Evolutionary conservation across 1,140 invertebrate genomes (phyloP), one percentile per base, ranked within the genome.

Genomic region (Drosophila sulfurigaster): DNA sequence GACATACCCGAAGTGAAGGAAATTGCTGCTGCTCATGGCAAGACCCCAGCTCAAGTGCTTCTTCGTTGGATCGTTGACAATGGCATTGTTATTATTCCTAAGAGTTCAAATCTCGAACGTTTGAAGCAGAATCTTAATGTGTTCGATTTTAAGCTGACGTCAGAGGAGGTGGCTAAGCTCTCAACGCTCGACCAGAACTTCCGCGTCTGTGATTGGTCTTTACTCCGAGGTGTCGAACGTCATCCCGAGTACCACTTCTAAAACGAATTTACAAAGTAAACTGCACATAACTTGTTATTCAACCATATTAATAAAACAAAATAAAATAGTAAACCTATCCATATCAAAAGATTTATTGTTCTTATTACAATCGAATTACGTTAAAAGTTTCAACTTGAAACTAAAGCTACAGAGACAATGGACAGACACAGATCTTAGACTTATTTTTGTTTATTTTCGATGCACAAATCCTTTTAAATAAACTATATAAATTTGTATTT

Each of bases 31-130:
- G 94, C 94, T 13, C 94, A 97, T 86, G 93, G 93, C 4, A 97
- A 96, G 92, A 95, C 95, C 0, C 92, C 96, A 5, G 97, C 96
- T 1, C 97, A 98, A 93, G 93, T 98, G 51, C 93, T 98, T 45
- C 91, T 98, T 1, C 94, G 96, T 46, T 96, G 96, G 92, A 94
- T 96, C 51, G 87, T 97, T 0, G 95, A 97, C 91, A 93, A 95
- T 57, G 95, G 95, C 7, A 93, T 98, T 6, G 93, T 95, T 43
- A 96, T 96, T 15, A 97, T 98, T 89, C 97, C 97, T 46, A 98
- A 98, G 93, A 97, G 96, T 90, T 95, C 95, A 0, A 97, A 95
- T 85, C 93, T 95, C 0, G 92, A 94, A 7, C 94, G 97, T 81
- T 93, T 98, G 1, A 94, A 95, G 82, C 93, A 94, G 85, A 95